Base-by-base conservation (phyloP, 1,140 invertebrate species). In the Teleogryllus occipitalis region DNA sequence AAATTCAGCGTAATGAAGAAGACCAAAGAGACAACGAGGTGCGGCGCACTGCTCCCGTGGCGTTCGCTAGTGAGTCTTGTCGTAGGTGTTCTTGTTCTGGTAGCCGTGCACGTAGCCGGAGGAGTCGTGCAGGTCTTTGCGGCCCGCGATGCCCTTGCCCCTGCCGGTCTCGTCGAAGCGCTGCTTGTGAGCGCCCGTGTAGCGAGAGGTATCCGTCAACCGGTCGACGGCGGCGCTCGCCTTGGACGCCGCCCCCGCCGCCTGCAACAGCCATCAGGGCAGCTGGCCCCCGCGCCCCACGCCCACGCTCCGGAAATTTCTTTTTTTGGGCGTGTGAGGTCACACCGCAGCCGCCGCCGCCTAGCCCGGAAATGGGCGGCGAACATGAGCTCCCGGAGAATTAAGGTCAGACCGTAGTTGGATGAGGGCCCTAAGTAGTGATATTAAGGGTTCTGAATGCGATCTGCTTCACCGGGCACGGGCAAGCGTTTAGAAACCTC, bases 61-160 rank as follows among this genome's bases (percentile, higher is more conserved):
- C 75, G 47, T 18, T 39, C 27, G 27, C 54, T 90, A 90, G 83
- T 90, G 89, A 77, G 86, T 85, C 83, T 88, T 90, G 82, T 89
- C 87, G 83, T 93, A 93, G 3, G 92, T 91, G 83, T 95, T 92
- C 86, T 96, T 96, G 85, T 95, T 93, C 83, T 95, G 93, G 84
- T 96, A 97, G 14, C 95, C 95, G n/a, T 91, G 89, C 22, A 97
- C 95, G 84, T 97, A 97, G 27, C 96, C 96, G 0, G 94, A 94
- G 12, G 86, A 88, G 83, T 96, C 93, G 7, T 90, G 85, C 10
- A 94, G 47, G 83, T 97, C 95, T 83, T 93, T 95, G 72, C 95
- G 89, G 18, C 96, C 96, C 46, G 93, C 90, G 80, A 95, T 95
- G 1, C 96, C 96, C 84, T 94, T 93, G n/a, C 95, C 95, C 86